These are phyloP conservation scores for Troides aeacus DNA, from an alignment of 2,888 invertebrate genomes.

Conservation along the genomic window DNA sequence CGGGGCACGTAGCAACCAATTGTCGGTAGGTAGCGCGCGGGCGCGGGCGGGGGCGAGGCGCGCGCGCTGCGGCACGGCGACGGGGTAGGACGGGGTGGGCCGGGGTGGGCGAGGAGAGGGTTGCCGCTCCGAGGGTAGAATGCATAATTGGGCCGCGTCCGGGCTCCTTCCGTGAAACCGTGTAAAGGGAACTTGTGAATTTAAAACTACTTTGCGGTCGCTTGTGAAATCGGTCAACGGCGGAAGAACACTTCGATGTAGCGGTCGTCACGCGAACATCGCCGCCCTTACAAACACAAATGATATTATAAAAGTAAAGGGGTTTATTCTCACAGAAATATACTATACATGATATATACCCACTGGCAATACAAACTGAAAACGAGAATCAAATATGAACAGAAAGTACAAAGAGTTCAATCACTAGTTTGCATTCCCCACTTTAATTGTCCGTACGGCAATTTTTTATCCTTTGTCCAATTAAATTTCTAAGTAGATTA, in stretches of 20 bases:
- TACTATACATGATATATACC: too few species aligned
- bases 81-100: constrained; percentile 1
- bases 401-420: too few species aligned
- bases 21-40: constrained; percentile 21
- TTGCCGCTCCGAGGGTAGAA: constrained; percentile 33
- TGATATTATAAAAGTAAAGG: too few species aligned
- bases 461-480: too few species aligned
- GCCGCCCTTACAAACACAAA: too few species aligned
- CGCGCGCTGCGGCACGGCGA: constrained; percentile 2
- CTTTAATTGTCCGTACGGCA: too few species aligned
- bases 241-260: not conserved
- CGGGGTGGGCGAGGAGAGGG: constrained; percentile 4
- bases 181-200: constrained; percentile 23
- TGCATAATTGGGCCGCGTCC: constrained; percentile 38
- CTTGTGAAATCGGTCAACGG: constrained; percentile 22
- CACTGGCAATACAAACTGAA: too few species aligned
- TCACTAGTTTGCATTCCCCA: too few species aligned
- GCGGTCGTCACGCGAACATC: too few species aligned
- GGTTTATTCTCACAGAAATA: too few species aligned
- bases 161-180: constrained; percentile 33
- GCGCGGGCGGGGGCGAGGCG: not conserved
- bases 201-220: constrained; percentile 13
- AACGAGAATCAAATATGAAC: too few species aligned
- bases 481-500: too few species aligned
- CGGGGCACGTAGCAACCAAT: constrained; percentile 25